Evolutionary conservation across 2,888 invertebrate genomes (phyloP), one percentile per base, ranked within the genome.

Genomic region (Cerastoderma edule): DNA sequence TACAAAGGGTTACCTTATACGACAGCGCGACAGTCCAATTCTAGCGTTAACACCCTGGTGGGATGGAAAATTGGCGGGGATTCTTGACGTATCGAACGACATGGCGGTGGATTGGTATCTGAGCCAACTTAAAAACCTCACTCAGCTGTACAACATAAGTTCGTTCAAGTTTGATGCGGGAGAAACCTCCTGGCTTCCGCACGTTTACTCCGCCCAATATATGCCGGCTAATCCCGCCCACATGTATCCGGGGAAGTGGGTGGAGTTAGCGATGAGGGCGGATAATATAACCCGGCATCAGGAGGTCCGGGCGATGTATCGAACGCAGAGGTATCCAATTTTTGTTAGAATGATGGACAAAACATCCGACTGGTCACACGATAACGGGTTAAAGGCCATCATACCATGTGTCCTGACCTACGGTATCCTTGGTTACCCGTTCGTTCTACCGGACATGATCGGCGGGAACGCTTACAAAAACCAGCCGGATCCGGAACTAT

Each of bases 381-480:
- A 95, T 87, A 96, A 96, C 90, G 97, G 96, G 0, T 93, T 96
- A 0, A 93, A 95, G 81, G 95, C 95, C 0, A 95, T 98, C 0
- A 96, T 98, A 84, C 97, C 98, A 0, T 96, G 97, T 0, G 96
- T 97, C 74, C 93, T 91, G n/a, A 86, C 89, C 13, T 89, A 90
- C 64, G 89, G 90, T 10, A 50, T 91, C 24, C 80, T 90, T 27
- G 91, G 98, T 0, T 98, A 96, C 92, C 95, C 96, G 0, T 98
- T 98, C 88, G 95, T 98, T 53, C 95, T 98, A 94, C 97, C 98
- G 0, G 98, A 98, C 0, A 96, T 98, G n/a, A 97, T 90, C 50
- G 91, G 91, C 24, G 91, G 91, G 16, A 91, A 91, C 72, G 91
- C 89, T 5, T 90, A 90, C 68, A 78, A 85, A 13, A 83, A 83